Base-by-base conservation (phyloP, 2,113 vertebrate genomes). In the Corythaixoides concolor region DNA sequence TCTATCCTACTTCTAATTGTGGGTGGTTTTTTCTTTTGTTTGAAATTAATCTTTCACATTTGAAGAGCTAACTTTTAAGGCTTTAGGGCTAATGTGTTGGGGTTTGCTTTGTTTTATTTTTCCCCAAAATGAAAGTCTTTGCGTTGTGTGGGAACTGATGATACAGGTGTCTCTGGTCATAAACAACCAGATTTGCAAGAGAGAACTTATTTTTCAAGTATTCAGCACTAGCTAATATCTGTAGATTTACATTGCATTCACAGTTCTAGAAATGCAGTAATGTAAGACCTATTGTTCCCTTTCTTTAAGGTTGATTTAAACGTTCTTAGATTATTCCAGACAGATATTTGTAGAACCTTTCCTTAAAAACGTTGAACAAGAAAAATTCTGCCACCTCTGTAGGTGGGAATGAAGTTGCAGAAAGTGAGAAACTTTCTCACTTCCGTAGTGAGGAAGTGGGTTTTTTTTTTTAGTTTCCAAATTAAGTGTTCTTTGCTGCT, bases 391-490 rank as follows among this genome's bases (percentile, higher is more conserved):
- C 39, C 37, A 26, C 74, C 68, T 96, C 27, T 79, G 94, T 96
- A 85, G 96, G 94, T 0, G 69, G 88, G 84, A 94, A 70, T 84
- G 84, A 97, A 92, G 77, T 78, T 89, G 62, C 66, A 89, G 80
- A 87, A 96, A 85, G 74, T n/a, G 62, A 89, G 93, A 91, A 97
- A 91, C 80, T 91, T 95, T 89, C 69, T 95, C 86, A 64, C 60
- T 93, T 94, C 49, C 64, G 19, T 39, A 82, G 69, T 75, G 84
- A 91, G 49, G 67, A 84, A 76, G 75, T 24, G 5, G 10, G 5
- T 27, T 30, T 39, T 35, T 66, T 78, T 49, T 78, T 86, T 73
- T 67, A 41, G 32, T 78, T 95, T 92, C 87, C 87, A 92, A 89
- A 87, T 95, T 68, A 75, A 63, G 60, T 75, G n/a, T 78, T 91